phyloP scores from a whole-genome alignment of 92 coral and sea anemone genomes.

The Palythoa caribaeorum region DNA sequence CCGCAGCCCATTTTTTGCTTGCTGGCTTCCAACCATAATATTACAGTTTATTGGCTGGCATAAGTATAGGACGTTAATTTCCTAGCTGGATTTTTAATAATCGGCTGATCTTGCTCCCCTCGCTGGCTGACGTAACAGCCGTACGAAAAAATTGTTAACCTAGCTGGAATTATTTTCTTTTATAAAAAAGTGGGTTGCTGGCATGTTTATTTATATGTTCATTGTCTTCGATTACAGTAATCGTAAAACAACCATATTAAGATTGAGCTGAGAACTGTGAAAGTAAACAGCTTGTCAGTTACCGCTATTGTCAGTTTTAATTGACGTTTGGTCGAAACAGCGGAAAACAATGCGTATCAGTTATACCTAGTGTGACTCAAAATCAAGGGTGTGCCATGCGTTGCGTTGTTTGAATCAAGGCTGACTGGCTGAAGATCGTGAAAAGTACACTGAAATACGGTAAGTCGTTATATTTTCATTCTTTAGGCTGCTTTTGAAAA shows the following conservation, averaged over 20 bases:
- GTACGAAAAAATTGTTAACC: not conserved
- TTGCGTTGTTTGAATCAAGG: no score
- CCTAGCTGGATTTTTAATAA: no score
- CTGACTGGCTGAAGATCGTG: no score
- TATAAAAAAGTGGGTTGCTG: not conserved
- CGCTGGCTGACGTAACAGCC: no score
- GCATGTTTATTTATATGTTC: not conserved
- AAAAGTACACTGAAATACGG: no score
- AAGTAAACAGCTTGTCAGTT: not conserved
- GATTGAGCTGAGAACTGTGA: not conserved
- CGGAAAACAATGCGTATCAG: not conserved
- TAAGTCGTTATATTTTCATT: no score
- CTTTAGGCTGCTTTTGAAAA: no score
- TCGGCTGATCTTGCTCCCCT: no score
- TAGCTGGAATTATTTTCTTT: not conserved
- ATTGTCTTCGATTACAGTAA: not conserved
- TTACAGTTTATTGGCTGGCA: no score
- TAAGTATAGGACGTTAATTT: no score
- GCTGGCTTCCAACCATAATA: no score
- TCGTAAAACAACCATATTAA: not conserved
- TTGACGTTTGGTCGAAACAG: not conserved
- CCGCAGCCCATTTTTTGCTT: no score
- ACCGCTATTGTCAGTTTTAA: not conserved
- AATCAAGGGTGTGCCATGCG: not conserved
- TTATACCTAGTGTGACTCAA: not conserved